Percentiles rank a stretch among this genome's conserved stretches.
Conservation (phyloP, 2,113 vertebrate genomes). For the Corythoichthys haematopterus region DNA sequence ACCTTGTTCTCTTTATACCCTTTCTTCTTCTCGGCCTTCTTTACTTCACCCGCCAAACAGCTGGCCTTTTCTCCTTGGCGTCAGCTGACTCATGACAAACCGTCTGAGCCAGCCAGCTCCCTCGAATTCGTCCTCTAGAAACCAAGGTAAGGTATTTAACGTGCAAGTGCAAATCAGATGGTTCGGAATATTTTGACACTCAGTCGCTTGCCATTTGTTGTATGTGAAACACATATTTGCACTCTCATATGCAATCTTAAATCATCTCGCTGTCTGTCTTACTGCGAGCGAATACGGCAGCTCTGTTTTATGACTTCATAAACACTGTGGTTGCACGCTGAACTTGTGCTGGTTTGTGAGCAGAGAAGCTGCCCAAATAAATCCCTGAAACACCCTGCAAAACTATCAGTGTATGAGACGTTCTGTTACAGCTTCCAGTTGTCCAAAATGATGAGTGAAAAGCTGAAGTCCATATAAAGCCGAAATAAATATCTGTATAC, state of each 20-base stretch:
- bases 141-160: not conserved
- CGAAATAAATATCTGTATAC: not conserved
- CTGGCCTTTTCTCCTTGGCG: slow-evolving; percentile 1
- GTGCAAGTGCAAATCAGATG: not conserved
- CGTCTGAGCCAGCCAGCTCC: not conserved
- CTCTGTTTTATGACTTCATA: slow-evolving; percentile 1
- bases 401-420: not conserved
- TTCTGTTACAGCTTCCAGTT: not conserved
- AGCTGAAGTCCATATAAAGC: not conserved
- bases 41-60: not conserved
- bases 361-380: slow-evolving; percentile 1
- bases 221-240: not conserved
- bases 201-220: not conserved
- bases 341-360: not conserved
- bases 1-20: slow-evolving; percentile 15
- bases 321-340: not conserved
- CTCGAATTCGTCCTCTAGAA: not conserved
- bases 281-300: not conserved
- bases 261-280: not conserved
- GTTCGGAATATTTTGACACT: not conserved
- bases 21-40: slow-evolving; percentile 4
- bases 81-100: slow-evolving; percentile 7
- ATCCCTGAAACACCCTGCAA: not conserved
- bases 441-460: not conserved
- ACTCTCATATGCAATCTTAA: not conserved